Evolutionary conservation across 1,140 invertebrate genomes (phyloP).

Genomic region (Cyclina sinensis): DNA sequence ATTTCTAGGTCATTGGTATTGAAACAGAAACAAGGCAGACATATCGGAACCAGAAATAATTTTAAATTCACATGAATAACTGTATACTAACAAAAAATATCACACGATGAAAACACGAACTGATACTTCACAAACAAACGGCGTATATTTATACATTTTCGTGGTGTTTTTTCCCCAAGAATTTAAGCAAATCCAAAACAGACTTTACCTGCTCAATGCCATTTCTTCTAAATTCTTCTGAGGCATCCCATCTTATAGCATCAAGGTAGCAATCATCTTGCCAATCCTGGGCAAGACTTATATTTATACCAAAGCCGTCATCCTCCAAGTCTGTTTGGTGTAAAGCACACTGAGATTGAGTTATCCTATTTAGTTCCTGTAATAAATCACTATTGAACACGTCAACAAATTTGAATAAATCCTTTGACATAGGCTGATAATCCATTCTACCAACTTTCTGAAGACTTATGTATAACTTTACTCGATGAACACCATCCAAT

Average conservation of each 20-base stretch:
- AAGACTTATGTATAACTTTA: not conserved
- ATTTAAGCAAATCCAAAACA: too few relatives aligned
- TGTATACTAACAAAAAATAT: too few relatives aligned
- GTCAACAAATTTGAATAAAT: not conserved
- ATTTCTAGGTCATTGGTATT: too few relatives aligned
- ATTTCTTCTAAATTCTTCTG: constrained; percentile 44
- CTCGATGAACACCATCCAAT: too few relatives aligned
- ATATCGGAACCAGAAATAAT: too few relatives aligned
- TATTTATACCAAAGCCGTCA: not conserved
- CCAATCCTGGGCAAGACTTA: not conserved
- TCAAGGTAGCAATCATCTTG: not conserved
- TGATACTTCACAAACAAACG: too few relatives aligned
- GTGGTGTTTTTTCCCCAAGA: too few relatives aligned
- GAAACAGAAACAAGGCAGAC: too few relatives aligned
- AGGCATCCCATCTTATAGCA: not conserved
- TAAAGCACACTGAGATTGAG: not conserved
- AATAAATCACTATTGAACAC: not conserved
- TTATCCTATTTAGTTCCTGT: not conserved
- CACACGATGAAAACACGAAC: too few relatives aligned
- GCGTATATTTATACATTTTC: too few relatives aligned
- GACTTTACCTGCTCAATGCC: constrained; percentile 28
- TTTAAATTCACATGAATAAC: too few relatives aligned
- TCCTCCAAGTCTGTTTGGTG: not conserved
- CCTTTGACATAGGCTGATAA: not conserved
- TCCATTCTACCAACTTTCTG: not conserved